Evolutionary conservation across 1,140 invertebrate species (phyloP).

Genomic region (Rhopalosiphum maidis): DNA sequence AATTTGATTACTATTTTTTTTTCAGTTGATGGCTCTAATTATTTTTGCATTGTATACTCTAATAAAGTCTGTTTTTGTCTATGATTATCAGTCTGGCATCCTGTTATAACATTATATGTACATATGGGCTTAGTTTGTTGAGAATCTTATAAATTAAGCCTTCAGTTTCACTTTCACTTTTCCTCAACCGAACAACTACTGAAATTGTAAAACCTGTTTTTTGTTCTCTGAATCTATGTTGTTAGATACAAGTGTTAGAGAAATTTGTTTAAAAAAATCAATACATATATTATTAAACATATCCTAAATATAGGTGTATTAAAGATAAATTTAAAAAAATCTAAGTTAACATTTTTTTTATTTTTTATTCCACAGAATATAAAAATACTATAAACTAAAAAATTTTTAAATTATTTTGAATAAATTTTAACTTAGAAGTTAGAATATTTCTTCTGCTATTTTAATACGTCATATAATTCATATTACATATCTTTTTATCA

Average conservation of each 20-base stretch:
- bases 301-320: not conserved
- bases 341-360: not conserved
- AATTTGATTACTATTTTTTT: not conserved
- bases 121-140: not conserved
- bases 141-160: constrained; percentile 28
- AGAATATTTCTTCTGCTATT: not conserved
- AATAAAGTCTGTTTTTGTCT: not conserved
- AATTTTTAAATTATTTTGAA: not conserved
- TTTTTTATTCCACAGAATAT: not conserved
- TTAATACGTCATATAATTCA: not conserved
- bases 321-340: not conserved
- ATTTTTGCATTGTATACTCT: not conserved
- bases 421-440: not conserved
- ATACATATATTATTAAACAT: not conserved
- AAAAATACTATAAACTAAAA: not conserved
- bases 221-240: not conserved
- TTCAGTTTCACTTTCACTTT: constrained; percentile 52
- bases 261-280: constrained; percentile 18
- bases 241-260: not conserved
- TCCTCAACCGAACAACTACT: constrained; percentile 14
- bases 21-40: too few species aligned
- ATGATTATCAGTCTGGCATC: not conserved
- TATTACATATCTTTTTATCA: not conserved
- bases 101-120: not conserved
- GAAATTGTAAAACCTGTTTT: constrained; percentile 33